Conservation (phyloP, 2,888 invertebrate genomes). For the Acheta domesticus region DNA sequence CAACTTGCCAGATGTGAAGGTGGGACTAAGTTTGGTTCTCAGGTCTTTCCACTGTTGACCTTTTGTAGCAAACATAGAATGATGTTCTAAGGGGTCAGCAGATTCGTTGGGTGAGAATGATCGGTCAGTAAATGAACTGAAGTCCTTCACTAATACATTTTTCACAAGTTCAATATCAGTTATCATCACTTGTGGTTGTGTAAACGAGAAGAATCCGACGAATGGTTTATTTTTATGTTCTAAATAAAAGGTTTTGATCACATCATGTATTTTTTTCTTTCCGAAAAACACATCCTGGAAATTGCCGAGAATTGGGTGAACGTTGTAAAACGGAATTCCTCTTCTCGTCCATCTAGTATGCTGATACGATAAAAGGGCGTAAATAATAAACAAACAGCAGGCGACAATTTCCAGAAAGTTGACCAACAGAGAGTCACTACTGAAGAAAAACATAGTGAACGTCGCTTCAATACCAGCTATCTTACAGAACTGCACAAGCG, state of each 20-base stretch:
- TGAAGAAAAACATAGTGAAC: too few species aligned
- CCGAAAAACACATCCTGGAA: neutral
- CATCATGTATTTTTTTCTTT: neutral
- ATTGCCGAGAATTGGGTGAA: neutral
- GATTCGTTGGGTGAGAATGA: neutral
- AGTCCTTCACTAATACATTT: slow-evolving; percentile 26
- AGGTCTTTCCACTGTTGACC: slow-evolving; percentile 54
- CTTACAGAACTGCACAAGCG: too few species aligned
- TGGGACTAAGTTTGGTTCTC: slow-evolving; percentile 53
- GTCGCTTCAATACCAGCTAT: too few species aligned
- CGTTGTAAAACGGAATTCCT: neutral
- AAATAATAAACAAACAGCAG: too few species aligned
- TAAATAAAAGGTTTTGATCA: neutral
- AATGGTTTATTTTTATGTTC: neutral
- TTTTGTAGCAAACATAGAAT: slow-evolving; percentile 49
- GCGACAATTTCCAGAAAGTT: too few species aligned
- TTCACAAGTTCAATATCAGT: slow-evolving; percentile 24
- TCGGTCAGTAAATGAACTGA: slow-evolving; percentile 32
- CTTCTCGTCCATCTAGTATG: neutral
- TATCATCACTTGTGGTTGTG: slow-evolving; percentile 37
- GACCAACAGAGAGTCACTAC: too few species aligned
- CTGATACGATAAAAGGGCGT: too few species aligned
- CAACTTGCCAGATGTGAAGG: slow-evolving; percentile 55
- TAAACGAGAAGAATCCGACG: neutral
- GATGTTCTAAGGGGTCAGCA: slow-evolving; percentile 47